Evolutionary conservation across 2,113 vertebrate genomes (phyloP), one percentile per base, ranked within the genome.

Genomic region (Myrmophylax atrothorax): DNA sequence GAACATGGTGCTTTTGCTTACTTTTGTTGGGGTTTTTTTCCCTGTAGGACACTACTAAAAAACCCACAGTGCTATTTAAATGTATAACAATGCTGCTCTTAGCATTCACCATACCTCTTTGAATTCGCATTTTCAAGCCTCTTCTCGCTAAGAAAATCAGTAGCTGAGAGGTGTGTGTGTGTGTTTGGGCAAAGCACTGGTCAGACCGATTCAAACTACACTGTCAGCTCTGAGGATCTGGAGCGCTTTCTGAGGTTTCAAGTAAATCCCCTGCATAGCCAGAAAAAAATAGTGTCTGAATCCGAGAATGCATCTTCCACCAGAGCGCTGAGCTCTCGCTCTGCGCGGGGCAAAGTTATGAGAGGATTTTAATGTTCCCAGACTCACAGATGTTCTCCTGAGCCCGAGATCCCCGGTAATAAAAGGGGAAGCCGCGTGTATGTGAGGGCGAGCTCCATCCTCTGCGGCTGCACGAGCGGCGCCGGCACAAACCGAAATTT

Each of bases 291-390:
- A 31, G 47, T 52, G 58, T 85, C 55, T 79, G 84, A 67, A 89
- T 80, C n/a, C 28, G 16, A 40, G 73, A 86, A 59, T 4, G n/a
- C 8, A 7, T 37, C 81, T 96, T 79, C 78, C 55, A 31, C 6
- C 19, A 40, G 59, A 70, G 60, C 15, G 5, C 72, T 35, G 49
- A 63, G 68, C 67, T 90, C 42, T 46, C 7, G 38, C 38, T 83
- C 72, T 12, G 47, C 44, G 77, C 28, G 28, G 44, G 46, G 38
- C 64, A 63, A 80, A 68, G 75, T 73, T 89, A 55, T 60, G 42
- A 73, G 77, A 87, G 85, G 59, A 49, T 89, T 93, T 96, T 90
- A 56, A 78, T 33, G 67, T 87, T 94, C 19, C 26, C 59, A 31
- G 29, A 29, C 55, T 91, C 86, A 56, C 50, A 44, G 60, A 53